These are phyloP conservation scores for Mohoua ochrocephala DNA, from an alignment of 2,113 vertebrate species.

Conservation along the genomic window DNA sequence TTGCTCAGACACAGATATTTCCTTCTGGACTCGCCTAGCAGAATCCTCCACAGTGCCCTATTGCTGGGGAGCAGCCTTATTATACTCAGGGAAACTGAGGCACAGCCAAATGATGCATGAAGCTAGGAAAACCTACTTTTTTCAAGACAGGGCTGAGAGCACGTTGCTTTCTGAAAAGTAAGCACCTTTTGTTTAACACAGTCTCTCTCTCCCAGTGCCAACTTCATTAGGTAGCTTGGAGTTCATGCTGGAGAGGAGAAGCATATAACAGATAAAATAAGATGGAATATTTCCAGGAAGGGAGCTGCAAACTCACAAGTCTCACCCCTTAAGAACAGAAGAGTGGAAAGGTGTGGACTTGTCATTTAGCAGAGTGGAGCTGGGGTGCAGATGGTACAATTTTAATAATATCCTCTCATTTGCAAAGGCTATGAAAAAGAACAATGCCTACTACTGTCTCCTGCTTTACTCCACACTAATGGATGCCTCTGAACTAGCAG, in stretches of 20 bases:
- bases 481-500: slow-evolving; percentile 51
- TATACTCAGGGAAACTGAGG: not conserved
- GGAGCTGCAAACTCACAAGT: not conserved
- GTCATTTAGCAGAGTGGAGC: not conserved
- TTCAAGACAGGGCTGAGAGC: not conserved
- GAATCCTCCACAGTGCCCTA: not conserved
- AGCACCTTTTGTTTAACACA: not conserved
- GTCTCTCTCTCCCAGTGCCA: not conserved
- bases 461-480: slow-evolving; percentile 36
- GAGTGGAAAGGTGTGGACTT: not conserved
- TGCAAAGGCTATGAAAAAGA: slow-evolving; percentile 13
- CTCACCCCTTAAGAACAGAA: not conserved
- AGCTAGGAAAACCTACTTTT: not conserved
- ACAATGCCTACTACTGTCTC: slow-evolving; percentile 5
- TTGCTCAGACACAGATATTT: not conserved
- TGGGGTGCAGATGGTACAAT: not conserved
- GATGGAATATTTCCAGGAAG: not conserved
- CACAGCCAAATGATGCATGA: not conserved
- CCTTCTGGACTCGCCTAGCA: not conserved
- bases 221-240: not conserved
- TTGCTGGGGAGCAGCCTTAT: not conserved
- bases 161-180: not conserved
- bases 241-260: not conserved
- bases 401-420: slow-evolving; percentile 15
- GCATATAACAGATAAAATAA: not conserved